Base-by-base conservation (phyloP, 2,113 vertebrate species). In the Oryzias celebensis region DNA sequence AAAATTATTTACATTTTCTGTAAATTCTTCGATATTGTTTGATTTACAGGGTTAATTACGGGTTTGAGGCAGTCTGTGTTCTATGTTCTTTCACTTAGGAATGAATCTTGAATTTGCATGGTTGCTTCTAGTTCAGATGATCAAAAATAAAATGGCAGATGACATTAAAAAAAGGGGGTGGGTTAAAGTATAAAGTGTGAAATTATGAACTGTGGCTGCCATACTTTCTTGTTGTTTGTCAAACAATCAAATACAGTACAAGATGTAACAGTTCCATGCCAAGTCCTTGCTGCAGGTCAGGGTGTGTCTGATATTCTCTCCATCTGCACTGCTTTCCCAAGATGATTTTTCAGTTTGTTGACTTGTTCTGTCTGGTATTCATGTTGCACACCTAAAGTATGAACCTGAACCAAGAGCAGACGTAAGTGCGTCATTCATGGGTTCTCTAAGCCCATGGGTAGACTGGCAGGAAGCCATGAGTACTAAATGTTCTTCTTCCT, bases 311-410 rank as follows among this genome's bases (percentile, higher is more conserved):
- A 28, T 44, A 66, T 43, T 47, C 20, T 15, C 24, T 17, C 50
- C 7, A 12, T 58, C 44, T 20, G 46, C 49, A 58, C 4, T 10
- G 1, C 14, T 56, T 22, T 44, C 28, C 58, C 42, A 23, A 28
- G 55, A 24, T 16, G 14, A 57, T 61, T 5, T 60, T 47, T 65
- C 13, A 14, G 8, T 48, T 43, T 52, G 36, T 45, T 74, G 63
- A 81, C 65, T 53, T 41, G 3, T 8, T 57, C 45, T 49, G 56
- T 75, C 60, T 68, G 73, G 78, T 71, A 77, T 85, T 80, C n/a
- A 14, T 69, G 71, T 79, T 13, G 0, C 26, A 65, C 17, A 0
- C 13, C 3, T 1, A 26, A 31, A 55, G 63, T 50, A 13, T 65
- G 62, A 75, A 5, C 42, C 13, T 28, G 47, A 20, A 18, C 47